Conservation (phyloP, 2,888 invertebrate species). For the Stenolophus ochropezus region DNA sequence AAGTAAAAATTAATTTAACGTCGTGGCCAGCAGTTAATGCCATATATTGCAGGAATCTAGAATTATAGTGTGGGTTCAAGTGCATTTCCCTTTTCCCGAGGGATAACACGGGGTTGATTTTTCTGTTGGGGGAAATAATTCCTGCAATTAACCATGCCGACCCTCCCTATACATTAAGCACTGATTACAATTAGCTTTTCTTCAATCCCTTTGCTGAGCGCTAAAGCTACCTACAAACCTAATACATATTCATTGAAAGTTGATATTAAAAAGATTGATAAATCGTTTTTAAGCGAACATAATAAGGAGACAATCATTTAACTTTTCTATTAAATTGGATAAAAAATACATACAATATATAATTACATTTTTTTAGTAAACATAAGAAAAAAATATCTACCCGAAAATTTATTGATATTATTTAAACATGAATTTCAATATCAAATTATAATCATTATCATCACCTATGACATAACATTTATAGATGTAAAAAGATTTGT, state of each 20-base stretch:
- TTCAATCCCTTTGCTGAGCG: neutral
- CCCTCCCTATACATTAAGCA: constrained; percentile 9
- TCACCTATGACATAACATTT: too few species aligned
- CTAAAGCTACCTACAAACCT: neutral
- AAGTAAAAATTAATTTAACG: constrained; percentile 24
- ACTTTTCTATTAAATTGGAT: neutral
- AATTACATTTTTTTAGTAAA: too few species aligned
- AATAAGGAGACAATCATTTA: neutral
- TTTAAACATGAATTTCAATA: too few species aligned
- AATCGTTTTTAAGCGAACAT: neutral
- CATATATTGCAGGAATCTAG: constrained; percentile 8
- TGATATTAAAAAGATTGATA: neutral
- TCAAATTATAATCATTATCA: too few species aligned
- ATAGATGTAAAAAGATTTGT: too few species aligned
- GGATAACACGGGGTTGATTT: constrained; percentile 14
- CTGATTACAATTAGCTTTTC: constrained; percentile 28
- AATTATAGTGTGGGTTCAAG: constrained; percentile 13
- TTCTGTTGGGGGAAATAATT: constrained; percentile 28
- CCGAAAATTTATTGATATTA: too few species aligned
- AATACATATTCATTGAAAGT: neutral
- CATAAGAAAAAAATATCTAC: too few species aligned
- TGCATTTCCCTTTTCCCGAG: constrained; percentile 2
- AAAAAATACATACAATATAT: too few species aligned
- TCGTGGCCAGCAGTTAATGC: constrained; percentile 12
- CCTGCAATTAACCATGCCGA: constrained; percentile 11